Base-by-base conservation (phyloP, 2,797 vertebrate genomes). In the Pempheris klunzingeri region DNA sequence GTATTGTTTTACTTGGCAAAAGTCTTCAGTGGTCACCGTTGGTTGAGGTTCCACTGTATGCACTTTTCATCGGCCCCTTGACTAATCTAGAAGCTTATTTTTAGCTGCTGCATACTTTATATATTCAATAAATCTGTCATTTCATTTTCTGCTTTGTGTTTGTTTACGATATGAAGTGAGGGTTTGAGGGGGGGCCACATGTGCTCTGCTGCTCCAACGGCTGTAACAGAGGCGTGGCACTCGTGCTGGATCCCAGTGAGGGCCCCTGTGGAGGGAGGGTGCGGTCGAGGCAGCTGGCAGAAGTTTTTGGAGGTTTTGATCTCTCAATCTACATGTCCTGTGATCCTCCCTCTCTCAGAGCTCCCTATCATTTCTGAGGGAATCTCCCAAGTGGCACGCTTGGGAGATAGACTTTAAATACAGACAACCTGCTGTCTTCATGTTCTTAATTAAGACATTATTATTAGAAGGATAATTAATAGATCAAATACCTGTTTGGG, bases 1-100 rank as follows among this genome's bases (percentile, higher is more conserved):
- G 80, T 74, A 81, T 78, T 80, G 83, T 87, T 92, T 82, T 72
- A 54, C 55, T 92, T 88, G 80, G 88, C 81, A 80, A 65, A 76
- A 41, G 20, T 83, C 68, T 68, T 59, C 58, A 61, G 43, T 28
- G 73, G 60, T 54, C 69, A 32, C 59, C 78, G 77, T 47, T 66
- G 38, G 41, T 76, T 34, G 70, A 85, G 44, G 49, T 80, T 78
- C 71, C 76, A 55, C 57, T 70, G 36, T 10, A 52, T 78, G 62
- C 47, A 64, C 78, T 82, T 67, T n/a, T 82, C 58, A 46, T 82
- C 52, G 55, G 72, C 70, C 63, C 78, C 65, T 54, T 28, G 55
- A 80, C 69, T 77, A 71, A 90, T 90, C 61, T 66, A 32, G 73
- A 65, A 28, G 30, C 0, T 49, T 89, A 85, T 85, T 86, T 92